Evolutionary conservation across 2,888 invertebrate genomes (phyloP), one percentile per base, ranked within the genome.

Genomic region (Alloplasta piceator): DNA sequence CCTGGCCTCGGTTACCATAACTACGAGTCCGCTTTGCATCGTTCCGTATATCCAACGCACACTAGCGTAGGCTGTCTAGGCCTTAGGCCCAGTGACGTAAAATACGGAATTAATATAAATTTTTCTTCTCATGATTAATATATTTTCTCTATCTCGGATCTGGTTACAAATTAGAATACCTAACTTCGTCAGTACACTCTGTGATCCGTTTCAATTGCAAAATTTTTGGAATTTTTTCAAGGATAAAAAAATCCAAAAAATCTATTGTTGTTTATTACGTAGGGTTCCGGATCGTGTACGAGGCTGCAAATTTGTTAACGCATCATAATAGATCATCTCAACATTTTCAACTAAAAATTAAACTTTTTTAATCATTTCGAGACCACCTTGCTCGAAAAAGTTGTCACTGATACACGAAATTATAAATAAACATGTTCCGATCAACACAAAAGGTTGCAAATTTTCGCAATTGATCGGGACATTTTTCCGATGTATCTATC

Each of bases 201-300:
- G 1, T 26, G 1, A 26, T 26, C 26, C 26, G 26, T 26, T 26
- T 3, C 1, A 26, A n/a, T n/a, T n/a, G n/a, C 7, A 41, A 41
- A 41, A 41, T 41, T 41, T 43, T 43, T 43, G 7, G 4, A 43
- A 39, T 60, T 60, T 66, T 48, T 66, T 36, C 36, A 41, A 73
- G 56, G 50, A 39, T 7, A 77, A 82, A 78, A 80, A 58, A 36
- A 82, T 79, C 77, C 43, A 2, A 43, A 43, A 43, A 43, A 2
- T 43, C 10, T 1, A 43, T 9, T 43, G 4, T 1, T 43, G 43
- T 4, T 2, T 2, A 43, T 2, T 43, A 4, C 2, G 4, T 9
- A 43, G 10, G 43, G 43, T 43, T 6, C 6, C 10, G 6, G 43
- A 6, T 43, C 43, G 10, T 43, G 43, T 43, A 10, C 7, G 43